Percentiles rank a stretch among this genome's conserved stretches.
phyloP scores from a whole-genome alignment of 2,888 invertebrate genomes.

The Rhaphigaster nebulosa region DNA sequence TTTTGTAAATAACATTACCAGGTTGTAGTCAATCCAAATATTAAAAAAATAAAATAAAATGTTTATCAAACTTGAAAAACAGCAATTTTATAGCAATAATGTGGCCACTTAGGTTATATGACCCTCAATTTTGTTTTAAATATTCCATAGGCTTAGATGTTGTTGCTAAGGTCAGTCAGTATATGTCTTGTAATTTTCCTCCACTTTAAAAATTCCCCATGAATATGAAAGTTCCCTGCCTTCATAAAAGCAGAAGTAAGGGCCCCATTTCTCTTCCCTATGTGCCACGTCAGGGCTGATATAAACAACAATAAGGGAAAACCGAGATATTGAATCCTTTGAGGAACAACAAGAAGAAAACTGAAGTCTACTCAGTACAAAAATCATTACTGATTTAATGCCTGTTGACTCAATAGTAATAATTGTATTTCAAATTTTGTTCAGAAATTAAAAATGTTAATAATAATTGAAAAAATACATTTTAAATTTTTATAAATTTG shows the following conservation, averaged over 20 bases:
- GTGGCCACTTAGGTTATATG: background rate
- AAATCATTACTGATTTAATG: background rate
- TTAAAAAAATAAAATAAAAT: background rate
- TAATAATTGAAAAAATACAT: background rate
- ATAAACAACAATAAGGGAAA: conserved; percentile 8
- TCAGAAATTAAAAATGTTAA: too few species aligned
- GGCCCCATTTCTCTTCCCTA: conserved; percentile 1
- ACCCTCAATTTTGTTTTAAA: background rate
- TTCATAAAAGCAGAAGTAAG: background rate
- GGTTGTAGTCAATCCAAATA: background rate
- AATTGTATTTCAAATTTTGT: too few species aligned
- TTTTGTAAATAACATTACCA: background rate
- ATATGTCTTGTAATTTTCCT: background rate
- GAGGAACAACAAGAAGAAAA: background rate
- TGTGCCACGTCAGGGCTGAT: background rate
- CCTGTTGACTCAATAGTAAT: too few species aligned
- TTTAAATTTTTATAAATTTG: too few species aligned
- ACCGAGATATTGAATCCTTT: background rate
- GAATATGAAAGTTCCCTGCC: background rate
- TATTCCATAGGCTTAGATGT: background rate
- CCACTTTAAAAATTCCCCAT: background rate
- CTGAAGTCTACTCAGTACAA: background rate
- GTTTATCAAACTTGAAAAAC: background rate
- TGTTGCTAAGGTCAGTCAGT: background rate
- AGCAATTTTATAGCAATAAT: too few species aligned